These are phyloP conservation scores for Epicauta chinensis DNA, from an alignment of 1,140 invertebrate genomes.

Conservation along the genomic window DNA sequence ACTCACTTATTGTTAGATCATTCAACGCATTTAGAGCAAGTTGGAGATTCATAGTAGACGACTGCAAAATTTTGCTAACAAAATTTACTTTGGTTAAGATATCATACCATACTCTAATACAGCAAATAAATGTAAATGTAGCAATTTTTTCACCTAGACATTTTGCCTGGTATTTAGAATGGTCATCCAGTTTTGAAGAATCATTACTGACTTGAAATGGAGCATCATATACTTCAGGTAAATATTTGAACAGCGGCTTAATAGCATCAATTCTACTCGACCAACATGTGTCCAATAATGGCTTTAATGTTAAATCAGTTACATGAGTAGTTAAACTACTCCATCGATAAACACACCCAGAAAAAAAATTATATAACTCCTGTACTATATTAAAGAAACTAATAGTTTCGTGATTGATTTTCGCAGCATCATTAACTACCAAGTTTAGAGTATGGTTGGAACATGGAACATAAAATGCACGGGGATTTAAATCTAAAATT, in stretches of 20 bases:
- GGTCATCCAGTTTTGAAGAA: too few relatives aligned
- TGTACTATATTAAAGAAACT: conserved; percentile 31
- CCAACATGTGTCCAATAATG: conserved; percentile 14
- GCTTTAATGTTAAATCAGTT: conserved; percentile 8
- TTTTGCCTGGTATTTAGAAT: conserved; percentile 16
- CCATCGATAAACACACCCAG: conserved; percentile 20
- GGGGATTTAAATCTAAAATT: conserved; percentile 23
- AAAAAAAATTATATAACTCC: conserved; percentile 34
- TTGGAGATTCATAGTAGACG: not conserved
- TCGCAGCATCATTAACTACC: conserved; percentile 26
- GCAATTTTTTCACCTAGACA: conserved; percentile 11
- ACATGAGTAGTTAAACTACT: conserved; percentile 1
- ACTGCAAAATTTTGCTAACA: conserved; percentile 19
- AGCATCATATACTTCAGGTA: not conserved
- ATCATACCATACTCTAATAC: conserved; percentile 15
- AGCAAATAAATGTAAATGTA: conserved; percentile 18
- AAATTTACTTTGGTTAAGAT: conserved; percentile 15
- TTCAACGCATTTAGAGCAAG: too few relatives aligned
- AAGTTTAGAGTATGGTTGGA: conserved; percentile 16
- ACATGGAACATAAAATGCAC: conserved; percentile 28
- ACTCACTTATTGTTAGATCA: too few relatives aligned
- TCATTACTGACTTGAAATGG: not conserved
- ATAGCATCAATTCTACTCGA: conserved; percentile 14
- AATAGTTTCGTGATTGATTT: conserved; percentile 14
- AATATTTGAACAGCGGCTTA: conserved; percentile 10